A percentile compares a stretch with the other conserved stretches of the same genome.
Conservation (phyloP, 1,140 invertebrate genomes). For the Lysiphlebus fabarum region DNA sequence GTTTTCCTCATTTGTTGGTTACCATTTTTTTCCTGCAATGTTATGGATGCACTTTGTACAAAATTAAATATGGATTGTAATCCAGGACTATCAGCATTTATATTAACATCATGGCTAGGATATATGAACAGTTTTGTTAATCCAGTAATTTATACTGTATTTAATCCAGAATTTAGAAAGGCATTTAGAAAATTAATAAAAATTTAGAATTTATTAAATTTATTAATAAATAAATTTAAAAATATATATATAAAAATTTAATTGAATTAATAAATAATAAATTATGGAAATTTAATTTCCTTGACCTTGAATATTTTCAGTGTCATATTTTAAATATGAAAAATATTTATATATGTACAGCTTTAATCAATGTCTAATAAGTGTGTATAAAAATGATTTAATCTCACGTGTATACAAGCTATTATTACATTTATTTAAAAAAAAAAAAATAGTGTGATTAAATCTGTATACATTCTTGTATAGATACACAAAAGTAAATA, state of each 20-base stretch:
- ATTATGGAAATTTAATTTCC: too few species aligned
- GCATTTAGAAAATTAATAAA: constrained; percentile 93
- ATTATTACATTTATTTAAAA: too few species aligned
- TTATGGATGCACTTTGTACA: constrained; percentile 93
- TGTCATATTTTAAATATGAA: too few species aligned
- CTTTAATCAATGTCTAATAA: too few species aligned
- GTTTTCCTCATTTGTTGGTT: constrained; percentile 98
- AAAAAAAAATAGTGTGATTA: too few species aligned
- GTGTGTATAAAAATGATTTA: too few species aligned
- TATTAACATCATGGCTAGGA: constrained; percentile 96
- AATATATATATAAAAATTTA: background rate
- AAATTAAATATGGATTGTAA: constrained; percentile 78
- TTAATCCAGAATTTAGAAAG: constrained; percentile 98
- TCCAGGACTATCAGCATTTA: constrained; percentile 85
- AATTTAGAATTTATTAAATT: constrained; percentile 28
- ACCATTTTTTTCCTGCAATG: constrained; percentile 85
- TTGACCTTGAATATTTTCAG: too few species aligned
- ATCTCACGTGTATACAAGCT: too few species aligned
- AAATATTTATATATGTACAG: too few species aligned
- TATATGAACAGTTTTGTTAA: constrained; percentile 99
- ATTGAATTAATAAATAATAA: background rate
- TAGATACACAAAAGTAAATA: constrained; percentile 3
- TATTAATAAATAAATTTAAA: background rate
- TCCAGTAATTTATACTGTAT: constrained; percentile 98
- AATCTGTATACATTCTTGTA: constrained; percentile 2